Evolutionary conservation across 2,888 invertebrate genomes (phyloP).

Genomic region (Polylopha cassiicola): DNA sequence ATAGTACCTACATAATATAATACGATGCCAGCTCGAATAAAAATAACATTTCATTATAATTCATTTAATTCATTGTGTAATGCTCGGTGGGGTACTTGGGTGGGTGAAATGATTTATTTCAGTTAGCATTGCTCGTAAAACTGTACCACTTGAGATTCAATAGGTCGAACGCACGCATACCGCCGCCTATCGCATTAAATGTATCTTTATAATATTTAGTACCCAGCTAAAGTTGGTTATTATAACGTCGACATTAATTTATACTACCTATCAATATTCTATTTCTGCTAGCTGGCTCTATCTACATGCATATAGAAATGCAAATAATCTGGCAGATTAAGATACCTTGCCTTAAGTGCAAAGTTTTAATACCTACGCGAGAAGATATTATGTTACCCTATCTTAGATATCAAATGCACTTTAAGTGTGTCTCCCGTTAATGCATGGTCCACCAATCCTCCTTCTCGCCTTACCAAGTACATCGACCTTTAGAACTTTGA

Average conservation of each 20-base stretch:
- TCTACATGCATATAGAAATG: constrained; percentile 1
- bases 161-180: constrained; percentile 42
- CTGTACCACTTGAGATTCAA: constrained; percentile 48
- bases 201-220: constrained; percentile 43
- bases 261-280: constrained; percentile 10
- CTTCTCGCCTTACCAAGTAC: constrained; percentile 50
- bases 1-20: too few species aligned
- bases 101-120: constrained; percentile 54
- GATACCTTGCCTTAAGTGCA: constrained; percentile 11
- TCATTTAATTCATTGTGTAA: constrained; percentile 19
- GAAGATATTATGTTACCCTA: constrained; percentile 34
- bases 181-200: constrained; percentile 51
- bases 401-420: constrained; percentile 61
- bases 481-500: constrained; percentile 25
- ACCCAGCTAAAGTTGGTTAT: constrained; percentile 42
- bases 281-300: too few species aligned
- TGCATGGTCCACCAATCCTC: constrained; percentile 59
- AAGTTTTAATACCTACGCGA: constrained; percentile 18
- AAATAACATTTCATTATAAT: constrained; percentile 13
- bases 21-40: too few species aligned
- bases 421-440: constrained; percentile 66
- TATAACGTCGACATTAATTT: constrained; percentile 42
- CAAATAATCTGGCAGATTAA: constrained; percentile 7
- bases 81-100: constrained; percentile 20
- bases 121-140: constrained; percentile 48